Percentiles rank a stretch among this genome's conserved stretches.
These are phyloP conservation scores for Pholis gunnellus DNA, from an alignment of 2,113 vertebrate species.

Conservation along the genomic window DNA sequence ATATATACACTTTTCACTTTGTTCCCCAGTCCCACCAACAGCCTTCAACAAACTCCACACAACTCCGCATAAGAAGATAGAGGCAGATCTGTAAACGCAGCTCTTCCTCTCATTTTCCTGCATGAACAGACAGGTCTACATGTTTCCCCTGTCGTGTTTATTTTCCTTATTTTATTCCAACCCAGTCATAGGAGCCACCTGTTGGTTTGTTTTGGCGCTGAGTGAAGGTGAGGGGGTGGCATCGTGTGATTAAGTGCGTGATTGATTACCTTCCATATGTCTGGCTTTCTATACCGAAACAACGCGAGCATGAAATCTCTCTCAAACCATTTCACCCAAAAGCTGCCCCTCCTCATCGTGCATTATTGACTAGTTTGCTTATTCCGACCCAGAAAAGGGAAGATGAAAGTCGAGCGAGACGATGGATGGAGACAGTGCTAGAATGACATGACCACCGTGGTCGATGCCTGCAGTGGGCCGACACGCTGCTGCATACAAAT, in stretches of 20 bases:
- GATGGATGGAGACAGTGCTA: conserved; percentile 31
- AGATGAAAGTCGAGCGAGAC: conserved; percentile 22
- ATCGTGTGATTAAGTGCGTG: background rate
- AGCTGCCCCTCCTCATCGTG: conserved; percentile 26
- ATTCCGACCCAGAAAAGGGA: conserved; percentile 18
- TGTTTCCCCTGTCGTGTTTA: background rate
- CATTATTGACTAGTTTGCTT: conserved; percentile 60
- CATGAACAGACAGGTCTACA: background rate
- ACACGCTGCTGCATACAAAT: conserved; percentile 18
- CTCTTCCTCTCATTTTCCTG: background rate
- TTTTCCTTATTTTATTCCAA: background rate
- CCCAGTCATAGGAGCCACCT: background rate
- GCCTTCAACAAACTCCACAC: background rate
- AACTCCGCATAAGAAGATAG: background rate
- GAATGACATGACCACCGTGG: conserved; percentile 2
- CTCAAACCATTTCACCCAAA: conserved; percentile 8
- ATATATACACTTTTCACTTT: conserved; percentile 14
- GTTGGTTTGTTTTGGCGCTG: conserved; percentile 13
- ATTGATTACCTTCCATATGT: background rate
- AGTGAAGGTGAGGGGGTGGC: background rate
- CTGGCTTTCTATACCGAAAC: background rate
- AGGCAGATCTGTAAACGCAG: background rate
- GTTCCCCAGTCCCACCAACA: background rate
- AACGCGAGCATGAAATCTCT: background rate
- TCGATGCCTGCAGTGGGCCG: conserved; percentile 2